phyloP scores from a whole-genome alignment of 1,140 invertebrate species.

The Bilobella aurantiaca region DNA sequence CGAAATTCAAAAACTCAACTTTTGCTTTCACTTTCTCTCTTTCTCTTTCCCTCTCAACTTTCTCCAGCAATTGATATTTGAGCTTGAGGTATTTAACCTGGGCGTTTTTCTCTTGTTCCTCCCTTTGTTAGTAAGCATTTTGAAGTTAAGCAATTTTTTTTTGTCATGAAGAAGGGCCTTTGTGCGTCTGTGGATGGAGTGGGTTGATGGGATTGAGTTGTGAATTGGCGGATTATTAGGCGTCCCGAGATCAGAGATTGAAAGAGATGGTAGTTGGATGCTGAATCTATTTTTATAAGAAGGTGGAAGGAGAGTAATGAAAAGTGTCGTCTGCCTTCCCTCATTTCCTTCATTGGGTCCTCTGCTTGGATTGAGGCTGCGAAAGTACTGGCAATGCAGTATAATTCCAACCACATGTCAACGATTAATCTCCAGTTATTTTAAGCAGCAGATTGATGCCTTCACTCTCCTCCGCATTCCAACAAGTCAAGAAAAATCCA shows the following conservation, averaged over 20 bases:
- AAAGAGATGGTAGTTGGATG: neutral
- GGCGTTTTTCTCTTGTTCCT: too few relatives aligned
- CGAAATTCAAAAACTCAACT: neutral
- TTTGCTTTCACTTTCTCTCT: neutral
- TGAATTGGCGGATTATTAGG: too few relatives aligned
- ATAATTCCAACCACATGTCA: conserved; percentile 35
- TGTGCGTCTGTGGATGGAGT: neutral
- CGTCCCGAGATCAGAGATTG: too few relatives aligned
- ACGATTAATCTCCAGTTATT: conserved; percentile 35
- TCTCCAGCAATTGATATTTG: neutral
- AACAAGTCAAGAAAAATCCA: conserved; percentile 15
- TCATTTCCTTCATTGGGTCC: too few relatives aligned
- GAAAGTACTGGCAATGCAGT: conserved; percentile 23
- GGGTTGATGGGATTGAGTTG: too few relatives aligned
- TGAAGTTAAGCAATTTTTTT: neutral
- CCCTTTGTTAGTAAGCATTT: neutral
- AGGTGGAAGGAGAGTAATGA: conserved; percentile 29
- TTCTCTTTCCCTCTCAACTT: neutral
- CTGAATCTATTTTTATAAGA: conserved; percentile 24
- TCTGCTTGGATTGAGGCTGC: too few relatives aligned
- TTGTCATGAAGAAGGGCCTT: neutral
- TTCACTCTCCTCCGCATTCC: conserved; percentile 30
- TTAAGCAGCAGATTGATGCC: conserved; percentile 36
- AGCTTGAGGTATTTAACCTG: too few relatives aligned
- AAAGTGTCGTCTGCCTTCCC: conserved; percentile 30